These are phyloP conservation scores for Eulemur macaco DNA, from an alignment of 2,113 vertebrate species.

Conservation along the genomic window DNA sequence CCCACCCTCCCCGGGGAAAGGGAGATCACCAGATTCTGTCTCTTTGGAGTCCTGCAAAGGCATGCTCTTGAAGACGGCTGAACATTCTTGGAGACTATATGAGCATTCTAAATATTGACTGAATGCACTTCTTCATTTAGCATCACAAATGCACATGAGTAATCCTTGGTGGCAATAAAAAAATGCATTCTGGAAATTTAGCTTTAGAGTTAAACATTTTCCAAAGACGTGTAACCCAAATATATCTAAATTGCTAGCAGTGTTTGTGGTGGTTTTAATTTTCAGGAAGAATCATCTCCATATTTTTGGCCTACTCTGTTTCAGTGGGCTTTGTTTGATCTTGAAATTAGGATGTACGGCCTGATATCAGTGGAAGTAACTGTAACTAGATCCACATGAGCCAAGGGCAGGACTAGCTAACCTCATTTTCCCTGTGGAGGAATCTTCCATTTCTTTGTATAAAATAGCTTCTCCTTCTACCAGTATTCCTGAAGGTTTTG, in stretches of 20 bases:
- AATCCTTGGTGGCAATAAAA: neutral
- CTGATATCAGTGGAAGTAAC: neutral
- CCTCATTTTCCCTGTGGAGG: neutral
- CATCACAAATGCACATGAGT: neutral
- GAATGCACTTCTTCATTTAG: neutral
- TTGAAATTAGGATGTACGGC: neutral
- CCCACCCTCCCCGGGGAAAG: neutral
- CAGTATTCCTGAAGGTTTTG: neutral
- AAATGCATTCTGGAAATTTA: neutral
- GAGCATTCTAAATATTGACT: neutral
- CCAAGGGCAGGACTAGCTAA: neutral
- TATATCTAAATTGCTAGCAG: constrained; percentile 30
- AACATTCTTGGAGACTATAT: neutral
- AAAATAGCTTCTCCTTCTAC: neutral
- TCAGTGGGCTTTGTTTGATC: constrained; percentile 43
- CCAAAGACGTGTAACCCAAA: constrained; percentile 26
- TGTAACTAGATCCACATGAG: constrained; percentile 38
- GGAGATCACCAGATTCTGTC: neutral
- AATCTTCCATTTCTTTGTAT: neutral
- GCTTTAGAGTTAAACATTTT: constrained; percentile 16
- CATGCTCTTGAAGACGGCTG: neutral
- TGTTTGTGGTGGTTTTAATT: constrained; percentile 59
- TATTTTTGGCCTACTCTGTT: constrained; percentile 17
- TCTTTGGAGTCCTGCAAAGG: neutral
- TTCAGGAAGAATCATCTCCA: constrained; percentile 46